Conservation (phyloP, 2,797 vertebrate genomes). For the Brotula barbata region DNA sequence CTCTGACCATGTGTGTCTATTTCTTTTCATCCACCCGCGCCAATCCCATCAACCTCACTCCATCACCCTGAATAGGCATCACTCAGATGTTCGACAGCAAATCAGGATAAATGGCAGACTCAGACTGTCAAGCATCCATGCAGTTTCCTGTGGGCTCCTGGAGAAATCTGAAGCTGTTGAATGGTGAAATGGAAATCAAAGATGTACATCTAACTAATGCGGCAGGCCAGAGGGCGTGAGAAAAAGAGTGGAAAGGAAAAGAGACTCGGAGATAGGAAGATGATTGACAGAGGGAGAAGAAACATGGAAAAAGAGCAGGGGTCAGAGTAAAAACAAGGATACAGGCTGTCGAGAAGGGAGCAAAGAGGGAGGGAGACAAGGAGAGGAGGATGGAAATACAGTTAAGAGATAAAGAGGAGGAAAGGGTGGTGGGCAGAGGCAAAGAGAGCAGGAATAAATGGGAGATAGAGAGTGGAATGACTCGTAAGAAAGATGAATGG, state of each 20-base stretch:
- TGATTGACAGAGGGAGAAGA: conserved; percentile 54
- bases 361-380: conserved; percentile 14
- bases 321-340: conserved; percentile 17
- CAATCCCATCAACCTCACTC: conserved; percentile 44
- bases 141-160: conserved; percentile 39
- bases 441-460: conserved; percentile 3
- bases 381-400: conserved; percentile 32
- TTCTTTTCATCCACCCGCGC: conserved; percentile 45
- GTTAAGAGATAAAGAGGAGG: conserved; percentile 18
- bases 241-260: conserved; percentile 18
- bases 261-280: conserved; percentile 21
- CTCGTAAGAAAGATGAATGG: conserved; percentile 40
- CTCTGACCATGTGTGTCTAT: conserved; percentile 46
- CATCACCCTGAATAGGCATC: conserved; percentile 60
- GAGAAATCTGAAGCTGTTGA: conserved; percentile 42
- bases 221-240: conserved; percentile 45
- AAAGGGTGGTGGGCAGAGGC: conserved; percentile 15
- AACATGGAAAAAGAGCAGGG: conserved; percentile 30
- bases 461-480: conserved; percentile 36
- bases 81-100: conserved; percentile 64
- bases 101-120: conserved; percentile 59
- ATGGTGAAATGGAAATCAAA: conserved; percentile 30
- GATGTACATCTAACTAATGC: conserved; percentile 64
- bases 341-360: conserved; percentile 11
- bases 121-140: conserved; percentile 25